These are phyloP conservation scores for Leucophenga maculata DNA, from an alignment of 2,888 invertebrate species.

Conservation along the genomic window DNA sequence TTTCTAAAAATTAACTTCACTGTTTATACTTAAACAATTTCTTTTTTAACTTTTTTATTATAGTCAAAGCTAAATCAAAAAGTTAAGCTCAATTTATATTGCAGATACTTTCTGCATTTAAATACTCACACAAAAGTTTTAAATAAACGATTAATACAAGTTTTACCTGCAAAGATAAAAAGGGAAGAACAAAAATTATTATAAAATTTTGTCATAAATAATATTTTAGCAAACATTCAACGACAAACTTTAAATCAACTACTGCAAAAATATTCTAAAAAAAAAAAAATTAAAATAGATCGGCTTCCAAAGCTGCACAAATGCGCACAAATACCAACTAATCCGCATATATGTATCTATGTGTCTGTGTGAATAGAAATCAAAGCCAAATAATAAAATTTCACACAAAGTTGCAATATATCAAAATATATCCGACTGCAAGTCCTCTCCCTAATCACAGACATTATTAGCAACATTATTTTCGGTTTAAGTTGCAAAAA, in stretches of 20 bases:
- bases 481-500: slow-evolving; percentile 14
- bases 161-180: not conserved
- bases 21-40: too few species aligned
- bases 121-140: not conserved
- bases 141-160: too few species aligned
- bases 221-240: not conserved
- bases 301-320: not conserved
- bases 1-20: too few species aligned
- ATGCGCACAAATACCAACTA: slow-evolving; percentile 8
- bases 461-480: slow-evolving; percentile 42
- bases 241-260: too few species aligned
- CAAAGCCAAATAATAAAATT: slow-evolving; percentile 16
- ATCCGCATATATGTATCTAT: not conserved
- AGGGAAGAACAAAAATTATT: not conserved
- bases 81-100: too few species aligned
- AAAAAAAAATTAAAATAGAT: not conserved
- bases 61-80: too few species aligned
- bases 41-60: too few species aligned
- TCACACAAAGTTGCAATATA: slow-evolving; percentile 25
- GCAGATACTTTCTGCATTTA: too few species aligned
- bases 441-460: slow-evolving; percentile 39
- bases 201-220: not conserved
- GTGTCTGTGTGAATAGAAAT: slow-evolving; percentile 4
- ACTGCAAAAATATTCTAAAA: not conserved
- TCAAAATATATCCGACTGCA: slow-evolving; percentile 31